Evolutionary conservation across 2,113 vertebrate species (phyloP).

Genomic region (cat (Felis catus)): DNA sequence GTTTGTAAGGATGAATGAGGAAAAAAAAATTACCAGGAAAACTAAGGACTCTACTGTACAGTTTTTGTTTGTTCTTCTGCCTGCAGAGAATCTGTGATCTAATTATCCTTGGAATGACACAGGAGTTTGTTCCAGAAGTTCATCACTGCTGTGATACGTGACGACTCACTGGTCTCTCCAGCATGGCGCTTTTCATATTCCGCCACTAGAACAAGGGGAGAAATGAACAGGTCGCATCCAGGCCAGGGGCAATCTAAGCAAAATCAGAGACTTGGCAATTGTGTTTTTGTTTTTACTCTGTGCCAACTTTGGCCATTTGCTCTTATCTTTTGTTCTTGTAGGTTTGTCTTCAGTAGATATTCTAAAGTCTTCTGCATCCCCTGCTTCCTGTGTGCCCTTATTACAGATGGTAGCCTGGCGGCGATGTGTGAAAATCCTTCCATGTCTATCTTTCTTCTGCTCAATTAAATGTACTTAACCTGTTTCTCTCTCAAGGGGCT

Average conservation of each 20-base stretch:
- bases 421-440: neutral
- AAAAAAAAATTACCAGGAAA: neutral
- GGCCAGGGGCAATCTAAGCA: neutral
- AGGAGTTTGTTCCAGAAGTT: neutral
- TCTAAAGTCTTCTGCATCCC: neutral
- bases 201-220: neutral
- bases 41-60: neutral
- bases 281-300: neutral
- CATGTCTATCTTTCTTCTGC: neutral
- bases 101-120: neutral
- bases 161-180: neutral
- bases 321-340: neutral
- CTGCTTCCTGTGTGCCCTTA: neutral
- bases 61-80: neutral
- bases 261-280: neutral
- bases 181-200: neutral
- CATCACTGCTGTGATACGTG: neutral
- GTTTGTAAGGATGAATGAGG: neutral
- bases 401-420: neutral
- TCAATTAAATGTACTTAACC: conserved; percentile 72
- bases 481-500: conserved; percentile 53
- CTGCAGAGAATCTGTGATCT: neutral
- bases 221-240: neutral
- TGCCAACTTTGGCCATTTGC: neutral
- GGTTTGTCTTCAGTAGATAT: neutral